Conservation (phyloP, 2,888 invertebrate genomes). For the Zygogramma bicolorata region DNA sequence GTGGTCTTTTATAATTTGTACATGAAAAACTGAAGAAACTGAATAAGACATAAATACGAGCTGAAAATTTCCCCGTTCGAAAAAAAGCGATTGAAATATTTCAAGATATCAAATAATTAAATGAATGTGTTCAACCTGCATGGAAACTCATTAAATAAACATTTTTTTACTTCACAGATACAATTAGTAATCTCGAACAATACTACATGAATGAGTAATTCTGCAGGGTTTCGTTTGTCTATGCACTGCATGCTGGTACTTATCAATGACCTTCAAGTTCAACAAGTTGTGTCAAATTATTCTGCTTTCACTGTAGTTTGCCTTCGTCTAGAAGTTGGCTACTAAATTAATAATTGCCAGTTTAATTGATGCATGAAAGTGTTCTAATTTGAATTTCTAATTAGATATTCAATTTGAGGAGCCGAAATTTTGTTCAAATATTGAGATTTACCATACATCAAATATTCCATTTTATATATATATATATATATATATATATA, state of each 20-base stretch:
- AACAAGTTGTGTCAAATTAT: slow-evolving; percentile 14
- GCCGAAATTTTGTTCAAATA: neutral
- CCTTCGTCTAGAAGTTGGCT: neutral
- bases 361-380: neutral
- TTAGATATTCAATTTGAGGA: neutral
- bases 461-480: too few species aligned
- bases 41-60: too few species aligned
- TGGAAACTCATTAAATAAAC: neutral
- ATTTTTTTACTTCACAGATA: neutral
- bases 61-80: too few species aligned
- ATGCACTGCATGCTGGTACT: slow-evolving; percentile 17
- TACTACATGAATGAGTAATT: slow-evolving; percentile 19
- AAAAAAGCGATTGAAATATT: too few species aligned
- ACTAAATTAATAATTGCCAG: neutral
- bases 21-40: too few species aligned
- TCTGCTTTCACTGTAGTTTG: slow-evolving; percentile 16
- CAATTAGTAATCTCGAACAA: neutral
- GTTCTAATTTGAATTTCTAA: neutral
- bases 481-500: too few species aligned
- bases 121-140: neutral
- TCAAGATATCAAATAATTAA: too few species aligned
- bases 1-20: too few species aligned
- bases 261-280: slow-evolving; percentile 15
- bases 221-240: slow-evolving; percentile 3
- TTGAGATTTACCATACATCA: neutral